phyloP scores from a whole-genome alignment of 2,797 vertebrate species.

The Poliocrania exsul region DNA sequence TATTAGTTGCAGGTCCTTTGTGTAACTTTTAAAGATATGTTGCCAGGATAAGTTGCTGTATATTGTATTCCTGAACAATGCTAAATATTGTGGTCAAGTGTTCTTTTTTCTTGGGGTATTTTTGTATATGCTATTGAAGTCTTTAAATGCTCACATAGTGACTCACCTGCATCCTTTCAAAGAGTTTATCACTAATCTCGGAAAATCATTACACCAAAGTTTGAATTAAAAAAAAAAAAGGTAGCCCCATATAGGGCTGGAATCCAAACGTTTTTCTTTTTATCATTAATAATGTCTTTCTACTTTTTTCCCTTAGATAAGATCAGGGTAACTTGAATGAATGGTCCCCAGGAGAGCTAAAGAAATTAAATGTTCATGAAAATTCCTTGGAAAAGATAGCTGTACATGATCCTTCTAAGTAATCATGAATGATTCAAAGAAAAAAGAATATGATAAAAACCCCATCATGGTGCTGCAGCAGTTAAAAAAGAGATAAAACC shows the following conservation, averaged over 20 bases:
- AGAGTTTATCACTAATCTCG: not conserved
- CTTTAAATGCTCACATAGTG: conserved; percentile 4
- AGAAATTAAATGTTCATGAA: not conserved
- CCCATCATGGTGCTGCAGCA: not conserved
- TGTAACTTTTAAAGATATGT: conserved; percentile 45
- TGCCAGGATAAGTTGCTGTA: conserved; percentile 27
- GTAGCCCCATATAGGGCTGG: not conserved
- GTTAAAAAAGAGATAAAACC: not conserved
- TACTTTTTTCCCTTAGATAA: not conserved
- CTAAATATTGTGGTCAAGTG: conserved; percentile 21
- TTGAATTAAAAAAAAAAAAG: not conserved
- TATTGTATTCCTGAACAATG: conserved; percentile 60
- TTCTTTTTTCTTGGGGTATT: conserved; percentile 6
- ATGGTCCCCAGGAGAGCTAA: not conserved
- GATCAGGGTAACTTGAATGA: not conserved
- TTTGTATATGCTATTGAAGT: not conserved
- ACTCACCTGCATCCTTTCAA: conserved; percentile 7
- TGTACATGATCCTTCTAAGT: not conserved
- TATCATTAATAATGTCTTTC: not conserved
- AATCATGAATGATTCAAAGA: not conserved
- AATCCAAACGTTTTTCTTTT: not conserved
- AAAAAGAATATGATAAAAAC: not conserved
- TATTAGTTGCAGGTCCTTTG: conserved; percentile 55
- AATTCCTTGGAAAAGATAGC: not conserved
- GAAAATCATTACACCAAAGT: not conserved